These are phyloP conservation scores for Andricus grossulariae DNA, from an alignment of 1,140 invertebrate species.

Conservation along the genomic window DNA sequence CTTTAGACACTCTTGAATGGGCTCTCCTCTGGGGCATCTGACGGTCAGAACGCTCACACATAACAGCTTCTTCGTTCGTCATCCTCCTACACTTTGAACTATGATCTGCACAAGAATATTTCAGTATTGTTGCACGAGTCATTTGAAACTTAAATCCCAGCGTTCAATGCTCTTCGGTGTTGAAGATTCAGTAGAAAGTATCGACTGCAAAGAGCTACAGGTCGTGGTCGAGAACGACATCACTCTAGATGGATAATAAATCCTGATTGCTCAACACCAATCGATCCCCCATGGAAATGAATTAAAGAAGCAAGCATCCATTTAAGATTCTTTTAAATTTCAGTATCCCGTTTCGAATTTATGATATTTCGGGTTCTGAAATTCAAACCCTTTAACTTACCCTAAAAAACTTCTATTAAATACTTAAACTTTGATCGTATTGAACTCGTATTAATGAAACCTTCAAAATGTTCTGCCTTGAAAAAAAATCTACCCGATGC, in stretches of 20 bases:
- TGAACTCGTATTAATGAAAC: no score
- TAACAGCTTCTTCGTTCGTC: not conserved
- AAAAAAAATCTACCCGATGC: no score
- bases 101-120: not conserved
- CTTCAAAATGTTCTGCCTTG: no score
- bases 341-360: no score
- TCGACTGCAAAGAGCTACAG: conserved; percentile 13
- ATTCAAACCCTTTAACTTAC: no score
- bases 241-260: not conserved
- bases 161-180: not conserved
- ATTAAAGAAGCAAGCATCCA: not conserved
- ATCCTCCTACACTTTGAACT: not conserved
- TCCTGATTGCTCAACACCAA: conserved; percentile 5
- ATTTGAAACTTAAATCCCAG: not conserved
- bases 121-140: not conserved
- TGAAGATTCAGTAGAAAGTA: conserved; percentile 22
- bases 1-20: conserved; percentile 24
- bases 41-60: conserved; percentile 13
- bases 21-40: not conserved
- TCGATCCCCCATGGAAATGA: not conserved
- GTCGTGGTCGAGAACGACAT: conserved; percentile 16
- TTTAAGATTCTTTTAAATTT: no score
- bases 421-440: no score
- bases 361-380: no score
- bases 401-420: no score